Evolutionary conservation across 2,888 invertebrate species (phyloP), one percentile per base, ranked within the genome.

Genomic region (Lottia scabra): DNA sequence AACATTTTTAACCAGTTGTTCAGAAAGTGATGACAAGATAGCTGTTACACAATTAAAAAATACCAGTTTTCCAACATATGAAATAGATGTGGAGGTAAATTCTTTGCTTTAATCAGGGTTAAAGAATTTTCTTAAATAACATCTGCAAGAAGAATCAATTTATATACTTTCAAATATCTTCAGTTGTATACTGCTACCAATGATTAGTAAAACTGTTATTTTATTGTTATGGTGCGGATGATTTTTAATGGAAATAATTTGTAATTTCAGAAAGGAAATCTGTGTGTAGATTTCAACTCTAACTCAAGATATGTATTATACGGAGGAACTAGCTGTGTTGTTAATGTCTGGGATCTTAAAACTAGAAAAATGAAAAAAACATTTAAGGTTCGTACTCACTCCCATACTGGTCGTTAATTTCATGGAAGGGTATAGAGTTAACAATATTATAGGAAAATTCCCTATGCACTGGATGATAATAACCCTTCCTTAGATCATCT

Each of bases 331-430:
- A 85, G 85, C 76, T 81, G 83, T 13, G 67, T 80, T 16, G 81
- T 89, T 4, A 81, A 83, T 46, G 80, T 88, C 13, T 89, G 85
- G 84, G 89, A 89, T 71, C 74, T 87, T 6, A 87, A 87, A 71
- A 77, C 83, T 26, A 78, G 80, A 38, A 83, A 83, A 43, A 72
- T 86, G 12, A 86, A 85, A 70, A 88, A 87, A 75, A 79, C 84
- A 5, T 88, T 85, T 75, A 80, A 83, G 82, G 88, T 88, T 73
- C n/a, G 67, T 38, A 38, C 10, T 38, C 38, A 38, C 10, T 38
- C n/a, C 8, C 38, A 4, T 10, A 38, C 38, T 38, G 38, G n/a
- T n/a, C n/a, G n/a, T n/a, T n/a, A n/a, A n/a, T n/a, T n/a, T n/a
- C n/a, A n/a, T n/a, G n/a, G n/a, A n/a, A n/a, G n/a, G n/a, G n/a